Evolutionary conservation across 2,888 invertebrate genomes (phyloP), one percentile per base, ranked within the genome.

Genomic region (Scelioninae gen. 1): DNA sequence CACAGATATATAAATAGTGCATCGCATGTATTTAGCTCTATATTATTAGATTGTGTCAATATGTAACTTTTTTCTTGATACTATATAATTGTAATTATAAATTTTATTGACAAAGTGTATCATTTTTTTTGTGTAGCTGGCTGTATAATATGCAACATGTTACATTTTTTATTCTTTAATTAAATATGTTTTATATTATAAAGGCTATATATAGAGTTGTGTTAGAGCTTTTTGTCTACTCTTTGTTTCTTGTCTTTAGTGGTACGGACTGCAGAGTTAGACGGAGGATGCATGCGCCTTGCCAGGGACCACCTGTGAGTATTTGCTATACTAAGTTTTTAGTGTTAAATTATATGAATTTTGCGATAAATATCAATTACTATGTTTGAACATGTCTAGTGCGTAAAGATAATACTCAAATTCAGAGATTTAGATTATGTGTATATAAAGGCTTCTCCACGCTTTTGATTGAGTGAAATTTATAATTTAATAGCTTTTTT

Each of bases 181-280:
- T 80, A 66, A 74, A 68, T 23, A 65, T 66, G 63, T 58, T 81
- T 65, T 58, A 47, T 69, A 83, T 87, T 69, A 75, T 83, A 51
- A 53, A 82, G 60, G 84, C 83, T 82, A 84, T 66, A 76, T 31
- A 83, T 87, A 86, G 86, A 84, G 86, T 78, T 85, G 63, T 82
- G 84, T 79, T 86, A 85, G 85, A 62, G 87, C 91, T 91, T 90
- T 86, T 88, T 91, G 23, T 92, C 88, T 91, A 90, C 87, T 89
- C 90, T 89, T 90, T 86, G 87, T 91, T 91, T 92, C 85, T 90
- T 92, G 88, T 92, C 90, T 92, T 88, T 92, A 92, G 92, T 92
- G 92, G 92, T 92, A 92, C 92, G 92, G 92, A 92, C 92, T 92
- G 91, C 92, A 92, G 91, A 92, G 92, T 92, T 92, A 92, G 92